Base-by-base conservation (phyloP, 2,113 vertebrate species). In the Baryphthengus martii region DNA sequence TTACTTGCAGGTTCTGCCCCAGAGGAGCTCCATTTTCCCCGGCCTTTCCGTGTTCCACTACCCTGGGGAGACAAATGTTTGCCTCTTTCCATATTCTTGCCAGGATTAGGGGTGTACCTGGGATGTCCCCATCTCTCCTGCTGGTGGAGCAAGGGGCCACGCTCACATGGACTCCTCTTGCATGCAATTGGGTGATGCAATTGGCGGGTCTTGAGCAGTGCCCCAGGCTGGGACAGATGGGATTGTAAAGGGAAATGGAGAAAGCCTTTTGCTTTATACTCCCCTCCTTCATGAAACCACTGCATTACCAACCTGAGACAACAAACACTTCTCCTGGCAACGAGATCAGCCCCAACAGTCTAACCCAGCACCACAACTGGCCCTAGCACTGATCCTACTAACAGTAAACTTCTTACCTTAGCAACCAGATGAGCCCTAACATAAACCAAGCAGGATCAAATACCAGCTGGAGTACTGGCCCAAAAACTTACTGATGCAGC, bases 371-470 rank as follows among this genome's bases (percentile, higher is more conserved):
- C 37, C 49, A 28, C 33, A 70, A 53, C 52, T 70, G 52, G 14
- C 71, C 56, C 58, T 56, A 81, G 31, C 59, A 9, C 39, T 50
- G 40, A 83, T 53, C 63, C 52, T 40, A 26, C 42, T 74, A 52
- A 37, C 73, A 71, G 45, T 77, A 87, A 93, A 74, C 65, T 28
- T 67, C 62, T 56, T 70, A 61, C 68, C 75, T 76, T 92, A 94
- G 89, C 91, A 93, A 95, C 84, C 65, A 87, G 81, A 92, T 89
- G 13, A 91, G 35, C 37, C 76, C 55, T 67, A 66, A 85, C 33
- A 87, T 45, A 91, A 96, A 91, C 80, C 56, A 31, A 86, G 50
- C 37, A 47, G 80, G 80, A 88, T 92, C 80, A 92, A 94, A 95
- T 89, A 73, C 49, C 84, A 87, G 68, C 61, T 88, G 52, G 39